phyloP scores from a whole-genome alignment of 2,113 vertebrate species.

The Fregetta grallaria region DNA sequence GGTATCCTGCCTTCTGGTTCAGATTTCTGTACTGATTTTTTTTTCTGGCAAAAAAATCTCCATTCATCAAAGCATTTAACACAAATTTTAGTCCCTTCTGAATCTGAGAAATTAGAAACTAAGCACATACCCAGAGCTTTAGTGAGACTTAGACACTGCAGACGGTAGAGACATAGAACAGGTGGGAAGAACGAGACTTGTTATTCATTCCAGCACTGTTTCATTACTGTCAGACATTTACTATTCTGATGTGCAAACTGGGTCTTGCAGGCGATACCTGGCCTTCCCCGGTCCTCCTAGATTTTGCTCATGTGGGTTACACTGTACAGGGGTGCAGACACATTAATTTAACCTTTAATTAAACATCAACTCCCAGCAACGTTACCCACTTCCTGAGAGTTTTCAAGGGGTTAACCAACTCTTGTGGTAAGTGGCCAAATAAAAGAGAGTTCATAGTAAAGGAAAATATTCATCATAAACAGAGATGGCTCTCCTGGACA shows the following conservation, averaged over 20 bases:
- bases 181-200: neutral
- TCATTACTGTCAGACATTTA: neutral
- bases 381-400: neutral
- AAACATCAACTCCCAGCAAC: neutral
- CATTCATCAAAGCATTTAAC: neutral
- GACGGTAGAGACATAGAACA: neutral
- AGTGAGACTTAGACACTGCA: neutral
- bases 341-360: neutral
- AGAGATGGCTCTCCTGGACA: neutral
- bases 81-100: neutral
- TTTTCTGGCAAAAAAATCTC: neutral
- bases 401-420: neutral
- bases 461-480: neutral
- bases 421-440: neutral
- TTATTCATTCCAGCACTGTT: neutral
- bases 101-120: neutral
- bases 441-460: neutral
- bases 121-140: neutral
- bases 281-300: neutral
- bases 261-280: neutral
- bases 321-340: neutral
- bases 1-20: neutral
- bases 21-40: neutral
- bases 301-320: neutral
- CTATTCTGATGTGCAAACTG: neutral